These are phyloP conservation scores for Grapholita molesta DNA, from an alignment of 1,140 invertebrate genomes.

Conservation along the genomic window DNA sequence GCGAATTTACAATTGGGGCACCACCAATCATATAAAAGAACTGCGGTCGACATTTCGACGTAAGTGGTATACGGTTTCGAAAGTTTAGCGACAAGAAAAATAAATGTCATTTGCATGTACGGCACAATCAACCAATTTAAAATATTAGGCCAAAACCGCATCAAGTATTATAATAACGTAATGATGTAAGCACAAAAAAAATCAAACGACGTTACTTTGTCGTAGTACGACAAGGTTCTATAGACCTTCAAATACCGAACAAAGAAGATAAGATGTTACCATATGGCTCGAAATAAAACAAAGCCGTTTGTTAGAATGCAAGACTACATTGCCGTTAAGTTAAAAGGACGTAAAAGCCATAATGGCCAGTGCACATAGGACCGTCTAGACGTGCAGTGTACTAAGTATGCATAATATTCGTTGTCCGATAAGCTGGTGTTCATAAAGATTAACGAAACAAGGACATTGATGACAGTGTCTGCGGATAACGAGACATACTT, in stretches of 20 bases:
- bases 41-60: neutral
- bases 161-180: neutral
- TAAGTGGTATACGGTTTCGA: neutral
- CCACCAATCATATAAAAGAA: neutral
- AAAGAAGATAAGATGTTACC: neutral
- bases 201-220: neutral
- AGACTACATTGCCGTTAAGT: neutral
- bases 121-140: neutral
- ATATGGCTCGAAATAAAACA: neutral
- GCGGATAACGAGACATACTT: neutral
- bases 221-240: neutral
- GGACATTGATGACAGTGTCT: slow-evolving; percentile 1
- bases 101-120: neutral
- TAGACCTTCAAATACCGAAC: neutral
- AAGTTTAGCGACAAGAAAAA: neutral
- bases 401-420: neutral
- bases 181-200: neutral
- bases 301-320: neutral
- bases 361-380: neutral
- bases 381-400: neutral
- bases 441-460: slow-evolving; percentile 1
- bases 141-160: neutral
- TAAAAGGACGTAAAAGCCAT: neutral
- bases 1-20: neutral
- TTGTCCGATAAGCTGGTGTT: slow-evolving; percentile 1